These are phyloP conservation scores for Deroplatys truncata DNA, from an alignment of 2,888 invertebrate genomes.

Conservation along the genomic window DNA sequence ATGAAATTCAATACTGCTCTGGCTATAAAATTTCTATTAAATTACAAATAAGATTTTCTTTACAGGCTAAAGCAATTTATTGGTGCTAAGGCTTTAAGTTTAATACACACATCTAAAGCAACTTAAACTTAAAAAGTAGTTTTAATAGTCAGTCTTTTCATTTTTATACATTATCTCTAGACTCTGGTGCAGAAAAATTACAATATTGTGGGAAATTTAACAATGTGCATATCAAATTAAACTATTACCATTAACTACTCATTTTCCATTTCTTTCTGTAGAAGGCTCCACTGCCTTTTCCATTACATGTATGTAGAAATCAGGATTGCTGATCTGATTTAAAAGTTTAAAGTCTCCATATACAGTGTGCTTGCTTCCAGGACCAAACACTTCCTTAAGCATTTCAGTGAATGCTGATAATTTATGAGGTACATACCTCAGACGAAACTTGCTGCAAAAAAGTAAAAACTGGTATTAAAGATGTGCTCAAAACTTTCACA, in stretches of 20 bases:
- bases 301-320: constrained; percentile 81
- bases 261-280: neutral
- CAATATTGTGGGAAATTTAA: no score
- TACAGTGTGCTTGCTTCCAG: constrained; percentile 60
- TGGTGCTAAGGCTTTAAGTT: no score
- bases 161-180: no score
- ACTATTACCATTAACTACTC: neutral
- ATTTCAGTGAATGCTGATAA: constrained; percentile 66
- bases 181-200: no score
- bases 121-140: no score
- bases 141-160: no score
- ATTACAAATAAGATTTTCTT: no score
- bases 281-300: constrained; percentile 49
- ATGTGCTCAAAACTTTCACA: neutral
- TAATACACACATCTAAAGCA: no score
- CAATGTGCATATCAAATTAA: neutral
- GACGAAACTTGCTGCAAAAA: constrained; percentile 67
- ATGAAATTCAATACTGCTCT: no score
- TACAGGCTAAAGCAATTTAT: no score
- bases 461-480: constrained; percentile 25
- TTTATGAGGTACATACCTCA: constrained; percentile 85
- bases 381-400: constrained; percentile 66
- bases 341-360: constrained; percentile 79
- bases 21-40: no score
- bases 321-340: constrained; percentile 60